Evolutionary conservation across 2,888 invertebrate species (phyloP).

Genomic region (Pammene aurita): DNA sequence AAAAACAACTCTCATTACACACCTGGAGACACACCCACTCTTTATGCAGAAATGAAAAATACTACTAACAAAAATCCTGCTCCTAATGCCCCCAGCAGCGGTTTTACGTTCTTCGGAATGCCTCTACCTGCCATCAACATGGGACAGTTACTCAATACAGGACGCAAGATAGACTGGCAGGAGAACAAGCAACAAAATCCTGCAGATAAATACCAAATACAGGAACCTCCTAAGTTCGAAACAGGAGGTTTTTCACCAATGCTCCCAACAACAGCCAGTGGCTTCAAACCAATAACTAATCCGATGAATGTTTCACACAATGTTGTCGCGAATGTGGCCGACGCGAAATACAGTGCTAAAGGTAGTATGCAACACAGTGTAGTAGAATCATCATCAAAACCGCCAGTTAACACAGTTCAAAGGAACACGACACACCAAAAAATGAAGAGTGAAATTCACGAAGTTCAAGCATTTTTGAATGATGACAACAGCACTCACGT

Average conservation of each 20-base stretch:
- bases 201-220: constrained; percentile 63
- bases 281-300: constrained; percentile 87
- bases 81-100: constrained; percentile 80
- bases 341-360: constrained; percentile 54
- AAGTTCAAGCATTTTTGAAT: constrained; percentile 70
- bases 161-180: constrained; percentile 77
- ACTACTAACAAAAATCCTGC: constrained; percentile 64
- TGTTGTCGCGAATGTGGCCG: constrained; percentile 51
- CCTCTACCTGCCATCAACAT: constrained; percentile 89
- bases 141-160: constrained; percentile 84
- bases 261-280: constrained; percentile 87
- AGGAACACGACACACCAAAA: constrained; percentile 70
- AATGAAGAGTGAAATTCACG: constrained; percentile 75
- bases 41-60: constrained; percentile 68
- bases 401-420: constrained; percentile 57
- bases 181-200: constrained; percentile 65
- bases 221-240: constrained; percentile 85
- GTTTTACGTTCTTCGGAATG: constrained; percentile 93
- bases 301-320: constrained; percentile 62
- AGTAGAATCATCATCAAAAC: constrained; percentile 56
- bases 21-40: constrained; percentile 84
- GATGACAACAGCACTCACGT: constrained; percentile 73
- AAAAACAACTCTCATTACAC: constrained; percentile 72
- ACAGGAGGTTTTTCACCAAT: constrained; percentile 91
- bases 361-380: constrained; percentile 55